Evolutionary conservation across 35 echinoderm and acorn worm species (phyloP).

Genomic region (Amphiura filiformis): DNA sequence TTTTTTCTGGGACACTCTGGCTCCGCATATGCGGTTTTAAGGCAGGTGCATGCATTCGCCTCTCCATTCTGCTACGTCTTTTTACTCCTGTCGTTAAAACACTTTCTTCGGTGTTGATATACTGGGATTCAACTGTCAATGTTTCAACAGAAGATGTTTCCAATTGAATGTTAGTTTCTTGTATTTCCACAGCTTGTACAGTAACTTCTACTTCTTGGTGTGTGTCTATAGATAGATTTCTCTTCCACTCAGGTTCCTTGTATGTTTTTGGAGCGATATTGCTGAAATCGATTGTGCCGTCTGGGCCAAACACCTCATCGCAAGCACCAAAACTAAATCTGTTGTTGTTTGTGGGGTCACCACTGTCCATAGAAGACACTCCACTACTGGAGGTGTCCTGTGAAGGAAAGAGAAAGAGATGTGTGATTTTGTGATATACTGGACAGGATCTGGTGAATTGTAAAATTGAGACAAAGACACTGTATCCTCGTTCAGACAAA

Average conservation of each 20-base stretch:
- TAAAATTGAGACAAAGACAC: no score
- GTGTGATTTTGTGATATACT: no score
- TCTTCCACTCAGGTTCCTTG: neutral
- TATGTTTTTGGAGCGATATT: neutral
- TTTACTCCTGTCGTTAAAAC: neutral
- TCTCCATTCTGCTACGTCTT: neutral
- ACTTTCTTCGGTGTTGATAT: neutral
- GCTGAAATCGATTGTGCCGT: neutral
- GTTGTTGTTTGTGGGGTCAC: slow-evolving; percentile 1
- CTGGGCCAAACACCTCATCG: neutral
- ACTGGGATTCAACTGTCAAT: no score
- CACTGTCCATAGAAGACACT: slow-evolving; percentile 12
- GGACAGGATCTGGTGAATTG: no score
- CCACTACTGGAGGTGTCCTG: neutral
- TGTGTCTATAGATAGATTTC: neutral
- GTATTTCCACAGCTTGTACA: neutral
- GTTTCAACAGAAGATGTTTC: neutral
- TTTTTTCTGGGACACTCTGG: neutral
- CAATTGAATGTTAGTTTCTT: neutral
- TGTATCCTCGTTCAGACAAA: no score
- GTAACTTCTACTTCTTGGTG: neutral
- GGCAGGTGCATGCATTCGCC: neutral
- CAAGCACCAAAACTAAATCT: neutral
- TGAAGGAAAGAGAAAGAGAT: neutral
- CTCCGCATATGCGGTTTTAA: slow-evolving; percentile 1